A percentile compares a stretch with the other conserved stretches of the same genome.
Evolutionary conservation across 2,113 vertebrate genomes (phyloP).

Genomic region (Loxodonta africana): DNA sequence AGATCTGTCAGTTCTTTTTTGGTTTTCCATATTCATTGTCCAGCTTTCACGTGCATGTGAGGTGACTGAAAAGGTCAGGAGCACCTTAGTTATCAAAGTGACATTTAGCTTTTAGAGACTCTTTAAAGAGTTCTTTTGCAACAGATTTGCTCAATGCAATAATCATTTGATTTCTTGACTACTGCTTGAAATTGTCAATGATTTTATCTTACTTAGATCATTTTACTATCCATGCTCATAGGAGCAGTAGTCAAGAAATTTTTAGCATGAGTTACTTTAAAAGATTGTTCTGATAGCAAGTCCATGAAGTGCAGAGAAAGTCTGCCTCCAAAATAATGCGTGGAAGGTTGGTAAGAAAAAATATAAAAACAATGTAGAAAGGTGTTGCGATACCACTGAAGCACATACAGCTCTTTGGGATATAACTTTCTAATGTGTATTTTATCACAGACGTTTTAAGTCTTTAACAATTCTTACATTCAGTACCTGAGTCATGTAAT

Average conservation of each 20-base stretch:
- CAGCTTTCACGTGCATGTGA: no score
- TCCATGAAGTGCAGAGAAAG: neutral
- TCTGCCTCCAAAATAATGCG: neutral
- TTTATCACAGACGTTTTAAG: neutral
- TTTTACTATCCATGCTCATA: no score
- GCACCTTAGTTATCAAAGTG: no score
- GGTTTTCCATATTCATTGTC: neutral
- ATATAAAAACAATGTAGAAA: neutral
- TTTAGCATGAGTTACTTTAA: neutral
- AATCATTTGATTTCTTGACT: no score
- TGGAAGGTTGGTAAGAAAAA: neutral
- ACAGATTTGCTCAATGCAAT: no score
- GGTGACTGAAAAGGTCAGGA: no score
- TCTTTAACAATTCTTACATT: neutral
- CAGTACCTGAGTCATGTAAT: neutral
- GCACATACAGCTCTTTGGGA: neutral
- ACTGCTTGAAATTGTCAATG: no score
- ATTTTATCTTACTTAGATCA: no score
- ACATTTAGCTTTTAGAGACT: no score
- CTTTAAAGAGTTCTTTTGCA: no score
- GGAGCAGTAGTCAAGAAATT: neutral
- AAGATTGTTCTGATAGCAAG: neutral
- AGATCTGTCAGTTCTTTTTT: neutral
- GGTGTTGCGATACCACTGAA: neutral
- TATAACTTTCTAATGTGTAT: neutral